Base-by-base conservation (phyloP, 2,888 invertebrate species). In the Caenorhabditis virilis region DNA sequence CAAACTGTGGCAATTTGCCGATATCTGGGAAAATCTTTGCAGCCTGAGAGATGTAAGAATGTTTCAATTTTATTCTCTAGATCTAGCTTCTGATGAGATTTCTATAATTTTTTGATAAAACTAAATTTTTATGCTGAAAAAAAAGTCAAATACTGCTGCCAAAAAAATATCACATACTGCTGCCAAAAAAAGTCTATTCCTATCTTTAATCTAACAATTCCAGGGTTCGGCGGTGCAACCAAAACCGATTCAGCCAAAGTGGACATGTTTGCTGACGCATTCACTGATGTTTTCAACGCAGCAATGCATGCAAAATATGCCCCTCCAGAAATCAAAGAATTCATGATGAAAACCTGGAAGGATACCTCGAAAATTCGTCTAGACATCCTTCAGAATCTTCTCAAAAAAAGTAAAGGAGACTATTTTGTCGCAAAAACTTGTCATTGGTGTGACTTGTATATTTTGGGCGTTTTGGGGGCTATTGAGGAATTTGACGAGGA, bases 391-490 rank as follows among this genome's bases (percentile, higher is more conserved):
- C 42, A 66, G 11, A 50, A 54, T 5, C 13, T 57, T 5, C 25
- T 66, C 36, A 54, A 61, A 22, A 66, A 61, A 42, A 57, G 54
- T 38, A 61, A 61, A 35, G 61, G 61, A 16, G 61, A 66, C 15
- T 66, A 58, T 38, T 66, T 66, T 25, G 61, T 66, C 11, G 66
- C 61, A 45, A 66, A 66, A 39, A 51, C 51, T 4, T 38, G 57
- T 20, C 66, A 66, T 33, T 66, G 66, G 66, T 66, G 66, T 46
- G 66, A 66, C 35, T 38, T 66, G 22, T 66, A 58, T 54, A 58
- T 61, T 39, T 47, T 66, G 0, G 61, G 57, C 0, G 20, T 61
- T 15, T 38, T 66, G 22, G 47, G 51, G 26, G 45, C 53, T 1
- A 41, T 66, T 1, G 61, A 61, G n/a, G 61, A 61, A 33, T 22